phyloP scores from a whole-genome alignment of 2,888 invertebrate genomes.

The Drosophila setosimentum region DNA sequence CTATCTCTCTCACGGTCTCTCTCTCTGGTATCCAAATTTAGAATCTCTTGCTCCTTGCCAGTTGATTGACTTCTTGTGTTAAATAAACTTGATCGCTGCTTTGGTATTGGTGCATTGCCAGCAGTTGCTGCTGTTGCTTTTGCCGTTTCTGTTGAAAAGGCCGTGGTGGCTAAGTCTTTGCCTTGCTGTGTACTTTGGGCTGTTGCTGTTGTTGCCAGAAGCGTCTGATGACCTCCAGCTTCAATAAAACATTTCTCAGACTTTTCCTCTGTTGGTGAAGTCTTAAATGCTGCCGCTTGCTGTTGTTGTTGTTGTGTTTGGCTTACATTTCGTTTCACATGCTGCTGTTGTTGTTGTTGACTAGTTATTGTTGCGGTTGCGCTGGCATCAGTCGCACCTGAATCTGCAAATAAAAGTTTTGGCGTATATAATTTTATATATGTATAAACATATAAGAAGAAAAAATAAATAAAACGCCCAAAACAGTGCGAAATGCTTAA shows the following conservation, averaged over 20 bases:
- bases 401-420: conserved; percentile 46
- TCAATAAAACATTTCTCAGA: conserved; percentile 81
- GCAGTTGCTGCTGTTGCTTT: conserved; percentile 49
- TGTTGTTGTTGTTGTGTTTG: conserved; percentile 57
- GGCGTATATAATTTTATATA: conserved; percentile 6
- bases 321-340: conserved; percentile 65
- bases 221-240: conserved; percentile 83
- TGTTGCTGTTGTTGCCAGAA: conserved; percentile 52
- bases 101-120: conserved; percentile 74
- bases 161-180: conserved; percentile 61
- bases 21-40: conserved; percentile 67
- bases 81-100: conserved; percentile 80
- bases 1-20: conserved; percentile 43
- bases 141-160: conserved; percentile 69
- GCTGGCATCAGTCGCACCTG: conserved; percentile 56
- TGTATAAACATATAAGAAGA: background rate
- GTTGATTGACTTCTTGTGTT: conserved; percentile 74
- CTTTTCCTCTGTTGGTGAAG: conserved; percentile 77
- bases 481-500: conserved; percentile 5
- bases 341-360: conserved; percentile 50
- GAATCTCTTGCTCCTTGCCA: conserved; percentile 72
- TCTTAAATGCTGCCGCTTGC: conserved; percentile 40
- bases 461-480: conserved; percentile 4
- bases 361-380: conserved; percentile 62
- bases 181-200: conserved; percentile 57